Evolutionary conservation across 2,113 vertebrate species (phyloP).

Genomic region (Cepphus grylle): DNA sequence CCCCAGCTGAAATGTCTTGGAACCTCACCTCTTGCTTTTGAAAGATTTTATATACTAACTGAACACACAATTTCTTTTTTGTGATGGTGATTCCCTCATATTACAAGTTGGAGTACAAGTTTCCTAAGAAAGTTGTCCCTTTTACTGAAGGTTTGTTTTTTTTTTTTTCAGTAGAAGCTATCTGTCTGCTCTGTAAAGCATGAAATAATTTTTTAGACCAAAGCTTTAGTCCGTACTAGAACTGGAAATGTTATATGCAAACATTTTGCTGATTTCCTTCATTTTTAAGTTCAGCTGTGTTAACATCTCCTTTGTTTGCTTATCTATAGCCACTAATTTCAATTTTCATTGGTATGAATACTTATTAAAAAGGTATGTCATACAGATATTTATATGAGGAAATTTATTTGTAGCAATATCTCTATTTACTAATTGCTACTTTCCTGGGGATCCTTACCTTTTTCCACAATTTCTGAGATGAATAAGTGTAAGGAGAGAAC

Average conservation of each 20-base stretch:
- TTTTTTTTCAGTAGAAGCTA: background rate
- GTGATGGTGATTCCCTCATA: background rate
- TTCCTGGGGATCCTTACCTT: background rate
- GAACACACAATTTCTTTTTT: background rate
- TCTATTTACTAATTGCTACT: background rate
- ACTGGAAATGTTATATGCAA: background rate
- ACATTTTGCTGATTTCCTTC: background rate
- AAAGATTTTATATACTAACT: background rate
- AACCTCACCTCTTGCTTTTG: background rate
- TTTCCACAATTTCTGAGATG: background rate
- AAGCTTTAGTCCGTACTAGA: background rate
- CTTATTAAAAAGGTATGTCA: background rate
- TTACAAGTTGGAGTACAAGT: background rate
- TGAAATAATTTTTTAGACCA: background rate
- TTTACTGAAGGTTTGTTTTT: background rate
- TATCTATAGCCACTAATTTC: background rate
- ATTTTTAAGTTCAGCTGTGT: background rate
- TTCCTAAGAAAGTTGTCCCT: background rate
- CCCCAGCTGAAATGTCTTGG: background rate
- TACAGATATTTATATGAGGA: background rate
- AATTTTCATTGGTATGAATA: background rate
- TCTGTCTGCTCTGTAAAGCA: background rate
- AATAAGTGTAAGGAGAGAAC: background rate
- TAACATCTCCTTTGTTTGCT: background rate
- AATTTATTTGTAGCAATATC: background rate